phyloP scores from a whole-genome alignment of 2,113 vertebrate species.

The Hiodon alosoides region DNA sequence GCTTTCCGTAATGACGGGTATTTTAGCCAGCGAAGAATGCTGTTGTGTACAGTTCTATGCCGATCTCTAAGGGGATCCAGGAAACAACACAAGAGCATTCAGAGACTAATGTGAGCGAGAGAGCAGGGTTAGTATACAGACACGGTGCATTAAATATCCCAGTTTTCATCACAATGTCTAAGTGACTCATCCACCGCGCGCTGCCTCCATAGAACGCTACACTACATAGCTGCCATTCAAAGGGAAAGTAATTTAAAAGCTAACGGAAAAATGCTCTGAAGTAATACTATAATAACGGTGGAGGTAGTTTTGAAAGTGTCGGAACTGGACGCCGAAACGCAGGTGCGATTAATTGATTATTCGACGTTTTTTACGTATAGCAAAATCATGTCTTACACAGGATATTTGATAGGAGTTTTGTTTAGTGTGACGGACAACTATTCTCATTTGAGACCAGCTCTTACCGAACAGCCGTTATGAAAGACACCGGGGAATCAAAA shows the following conservation, averaged over 20 bases:
- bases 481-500: constrained; percentile 64
- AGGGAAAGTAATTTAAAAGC: too few relatives aligned
- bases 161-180: neutral
- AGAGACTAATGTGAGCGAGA: neutral
- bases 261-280: too few relatives aligned
- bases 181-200: neutral
- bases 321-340: too few relatives aligned
- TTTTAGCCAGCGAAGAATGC: constrained; percentile 21
- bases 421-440: constrained; percentile 22
- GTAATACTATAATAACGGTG: too few relatives aligned
- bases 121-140: neutral
- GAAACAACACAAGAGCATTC: constrained; percentile 31
- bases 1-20: constrained; percentile 20
- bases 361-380: too few relatives aligned
- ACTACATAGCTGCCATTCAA: too few relatives aligned
- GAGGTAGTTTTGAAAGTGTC: too few relatives aligned
- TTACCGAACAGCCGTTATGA: constrained; percentile 46
- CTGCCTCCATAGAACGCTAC: neutral
- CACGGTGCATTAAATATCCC: neutral
- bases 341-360: too few relatives aligned
- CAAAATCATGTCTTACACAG: neutral
- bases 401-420: constrained; percentile 30
- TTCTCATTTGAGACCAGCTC: neutral
- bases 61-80: constrained; percentile 58
- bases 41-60: constrained; percentile 32